Percentiles rank a stretch among this genome's conserved stretches.
Evolutionary conservation across 2,888 invertebrate species (phyloP).

Genomic region (Spicauda simplicius): DNA sequence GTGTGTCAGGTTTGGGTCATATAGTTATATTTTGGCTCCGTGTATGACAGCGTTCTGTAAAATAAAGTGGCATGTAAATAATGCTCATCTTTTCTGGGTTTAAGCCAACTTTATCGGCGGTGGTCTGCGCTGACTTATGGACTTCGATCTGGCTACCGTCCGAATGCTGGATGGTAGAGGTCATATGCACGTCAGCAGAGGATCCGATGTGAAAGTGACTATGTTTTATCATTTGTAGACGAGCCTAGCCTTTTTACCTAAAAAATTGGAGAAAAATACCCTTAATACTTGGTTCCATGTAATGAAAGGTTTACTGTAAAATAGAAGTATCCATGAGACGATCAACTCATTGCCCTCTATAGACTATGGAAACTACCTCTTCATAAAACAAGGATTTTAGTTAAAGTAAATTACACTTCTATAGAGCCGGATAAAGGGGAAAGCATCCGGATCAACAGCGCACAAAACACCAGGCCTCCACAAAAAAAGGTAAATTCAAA

Average conservation of each 20-base stretch:
- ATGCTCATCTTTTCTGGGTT: slow-evolving; percentile 35
- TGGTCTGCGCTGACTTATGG: slow-evolving; percentile 28
- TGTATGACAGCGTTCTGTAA: slow-evolving; percentile 29
- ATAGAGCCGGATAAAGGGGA: too few species aligned
- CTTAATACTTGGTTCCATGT: too few species aligned
- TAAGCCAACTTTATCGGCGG: slow-evolving; percentile 33
- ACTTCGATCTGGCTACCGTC: slow-evolving; percentile 29
- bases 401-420: too few species aligned
- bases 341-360: too few species aligned
- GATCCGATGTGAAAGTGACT: not conserved
- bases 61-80: slow-evolving; percentile 37
- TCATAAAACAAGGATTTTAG: too few species aligned
- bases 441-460: too few species aligned
- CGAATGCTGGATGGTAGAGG: slow-evolving; percentile 23
- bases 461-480: too few species aligned
- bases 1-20: slow-evolving; percentile 8
- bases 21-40: slow-evolving; percentile 32
- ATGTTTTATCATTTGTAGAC: too few species aligned
- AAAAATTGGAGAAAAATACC: not conserved
- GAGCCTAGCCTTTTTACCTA: not conserved
- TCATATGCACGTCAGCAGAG: slow-evolving; percentile 26
- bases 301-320: too few species aligned
- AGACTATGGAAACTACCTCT: too few species aligned
- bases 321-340: too few species aligned
- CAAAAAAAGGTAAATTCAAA: too few species aligned